phyloP scores from a whole-genome alignment of 2,888 invertebrate species.

The Apamea monoglypha region DNA sequence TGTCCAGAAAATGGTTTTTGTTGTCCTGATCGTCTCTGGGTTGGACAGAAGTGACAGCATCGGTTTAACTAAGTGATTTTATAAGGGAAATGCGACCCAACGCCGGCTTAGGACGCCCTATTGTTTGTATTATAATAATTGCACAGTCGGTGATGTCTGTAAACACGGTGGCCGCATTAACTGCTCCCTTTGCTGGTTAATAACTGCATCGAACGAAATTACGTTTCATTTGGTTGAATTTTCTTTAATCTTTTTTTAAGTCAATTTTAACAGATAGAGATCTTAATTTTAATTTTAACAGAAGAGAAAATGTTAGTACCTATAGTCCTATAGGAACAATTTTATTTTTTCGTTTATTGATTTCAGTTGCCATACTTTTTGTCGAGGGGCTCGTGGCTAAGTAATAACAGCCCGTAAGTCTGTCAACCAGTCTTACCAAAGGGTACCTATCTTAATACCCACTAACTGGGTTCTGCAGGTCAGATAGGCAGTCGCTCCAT shows the following conservation, averaged over 20 bases:
- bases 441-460: too few species aligned
- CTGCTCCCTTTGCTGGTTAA: conserved; percentile 32
- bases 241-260: conserved; percentile 20
- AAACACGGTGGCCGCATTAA: conserved; percentile 49
- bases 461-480: too few species aligned
- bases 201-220: conserved; percentile 49
- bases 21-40: conserved; percentile 73
- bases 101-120: conserved; percentile 65
- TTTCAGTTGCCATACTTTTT: background rate
- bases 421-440: too few species aligned
- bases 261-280: conserved; percentile 24
- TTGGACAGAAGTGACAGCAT: conserved; percentile 76
- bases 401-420: too few species aligned
- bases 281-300: too few species aligned
- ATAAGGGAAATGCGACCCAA: conserved; percentile 73
- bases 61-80: conserved; percentile 81
- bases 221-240: conserved; percentile 31
- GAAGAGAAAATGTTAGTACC: background rate
- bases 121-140: conserved; percentile 67
- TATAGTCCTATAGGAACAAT: background rate
- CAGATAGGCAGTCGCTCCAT: too few species aligned
- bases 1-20: conserved; percentile 73
- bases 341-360: background rate
- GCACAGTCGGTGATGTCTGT: conserved; percentile 63
- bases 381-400: too few species aligned